A percentile compares a stretch with the other conserved stretches of the same genome.
Conservation (phyloP, 2,113 vertebrate genomes). For the Neogobius melanostomus region DNA sequence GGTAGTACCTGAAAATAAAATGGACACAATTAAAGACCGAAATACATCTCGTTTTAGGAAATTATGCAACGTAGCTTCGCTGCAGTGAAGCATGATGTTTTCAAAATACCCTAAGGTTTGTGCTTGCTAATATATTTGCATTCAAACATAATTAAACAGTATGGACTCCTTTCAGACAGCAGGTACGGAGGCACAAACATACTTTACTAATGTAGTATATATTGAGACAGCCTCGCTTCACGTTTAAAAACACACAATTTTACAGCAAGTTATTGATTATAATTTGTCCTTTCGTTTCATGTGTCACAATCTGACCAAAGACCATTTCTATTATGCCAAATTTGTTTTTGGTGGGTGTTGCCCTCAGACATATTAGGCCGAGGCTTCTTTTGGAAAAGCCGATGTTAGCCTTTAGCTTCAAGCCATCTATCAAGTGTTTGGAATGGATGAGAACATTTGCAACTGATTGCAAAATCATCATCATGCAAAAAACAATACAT, state of each 20-base stretch:
- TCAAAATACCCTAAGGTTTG: too few relatives aligned
- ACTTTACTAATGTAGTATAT: too few relatives aligned
- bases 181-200: too few relatives aligned
- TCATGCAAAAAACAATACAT: not conserved
- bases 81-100: too few relatives aligned
- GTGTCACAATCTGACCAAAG: not conserved
- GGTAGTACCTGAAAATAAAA: conserved; percentile 54
- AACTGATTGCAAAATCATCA: not conserved
- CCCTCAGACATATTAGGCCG: conserved; percentile 8
- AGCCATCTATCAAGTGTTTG: conserved; percentile 10
- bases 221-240: too few relatives aligned
- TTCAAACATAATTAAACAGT: too few relatives aligned
- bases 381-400: conserved; percentile 8
- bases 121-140: too few relatives aligned
- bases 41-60: not conserved
- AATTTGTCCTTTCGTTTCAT: not conserved
- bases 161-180: too few relatives aligned
- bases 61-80: too few relatives aligned
- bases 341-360: not conserved
- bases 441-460: not conserved
- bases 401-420: conserved; percentile 32
- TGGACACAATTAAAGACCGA: not conserved
- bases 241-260: too few relatives aligned
- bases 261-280: too few relatives aligned
- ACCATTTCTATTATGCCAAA: not conserved